Evolutionary conservation across 2,113 vertebrate species (phyloP).

Genomic region (Nannobrachium achirus): DNA sequence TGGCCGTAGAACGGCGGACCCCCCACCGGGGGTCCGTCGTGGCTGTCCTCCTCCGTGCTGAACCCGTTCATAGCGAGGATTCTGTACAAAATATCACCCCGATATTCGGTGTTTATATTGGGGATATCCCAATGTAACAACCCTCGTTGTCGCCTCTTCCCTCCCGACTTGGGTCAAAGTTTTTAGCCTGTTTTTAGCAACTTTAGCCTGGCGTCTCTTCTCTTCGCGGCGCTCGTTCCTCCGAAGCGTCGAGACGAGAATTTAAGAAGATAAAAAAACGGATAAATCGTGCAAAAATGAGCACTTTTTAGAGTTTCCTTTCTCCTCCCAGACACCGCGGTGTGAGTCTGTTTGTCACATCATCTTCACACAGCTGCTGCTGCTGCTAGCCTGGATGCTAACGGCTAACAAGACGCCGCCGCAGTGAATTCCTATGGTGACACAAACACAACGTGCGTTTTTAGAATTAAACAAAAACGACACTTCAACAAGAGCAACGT

Average conservation of each 20-base stretch:
- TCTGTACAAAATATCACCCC: no score
- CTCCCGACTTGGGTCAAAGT: slow-evolving; percentile 36
- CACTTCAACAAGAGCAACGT: no score
- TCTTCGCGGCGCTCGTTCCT: slow-evolving; percentile 13
- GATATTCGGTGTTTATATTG: no score
- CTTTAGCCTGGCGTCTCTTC: slow-evolving; percentile 2
- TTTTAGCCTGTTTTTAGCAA: slow-evolving; percentile 7
- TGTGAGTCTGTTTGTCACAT: background rate
- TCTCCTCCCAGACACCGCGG: no score
- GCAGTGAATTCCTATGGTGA: slow-evolving; percentile 49
- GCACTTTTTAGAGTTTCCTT: background rate
- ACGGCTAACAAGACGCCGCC: slow-evolving; percentile 34
- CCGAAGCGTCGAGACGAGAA: slow-evolving; percentile 10
- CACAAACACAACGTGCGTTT: slow-evolving; percentile 4
- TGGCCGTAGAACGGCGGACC: slow-evolving; percentile 87
- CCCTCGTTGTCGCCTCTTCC: background rate
- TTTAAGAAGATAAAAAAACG: no score
- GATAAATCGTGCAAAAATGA: background rate
- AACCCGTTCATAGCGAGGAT: slow-evolving; percentile 89
- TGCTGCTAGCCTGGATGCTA: slow-evolving; percentile 29
- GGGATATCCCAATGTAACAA: background rate
- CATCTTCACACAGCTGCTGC: slow-evolving; percentile 2
- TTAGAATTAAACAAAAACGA: no score
- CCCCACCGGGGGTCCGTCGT: slow-evolving; percentile 86
- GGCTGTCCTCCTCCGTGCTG: slow-evolving; percentile 96